Conservation (phyloP, 2,888 invertebrate species). For the Zaprionus lineosus region DNA sequence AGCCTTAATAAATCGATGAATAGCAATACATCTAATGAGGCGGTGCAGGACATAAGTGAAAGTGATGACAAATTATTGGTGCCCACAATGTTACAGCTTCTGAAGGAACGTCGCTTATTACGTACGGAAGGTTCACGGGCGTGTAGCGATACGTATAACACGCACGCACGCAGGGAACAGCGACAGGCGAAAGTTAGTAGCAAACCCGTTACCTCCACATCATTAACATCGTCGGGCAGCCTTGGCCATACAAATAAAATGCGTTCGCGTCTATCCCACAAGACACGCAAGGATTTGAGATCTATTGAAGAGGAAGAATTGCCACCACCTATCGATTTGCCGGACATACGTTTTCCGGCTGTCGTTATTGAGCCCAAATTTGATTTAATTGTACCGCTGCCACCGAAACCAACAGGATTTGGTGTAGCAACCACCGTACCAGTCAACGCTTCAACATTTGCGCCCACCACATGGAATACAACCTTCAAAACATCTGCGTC, state of each 20-base stretch:
- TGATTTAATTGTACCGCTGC: slow-evolving; percentile 70
- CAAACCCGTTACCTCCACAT: too few relatives aligned
- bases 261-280: slow-evolving; percentile 54
- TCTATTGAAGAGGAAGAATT: slow-evolving; percentile 77
- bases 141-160: too few relatives aligned
- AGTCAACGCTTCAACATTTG: neutral
- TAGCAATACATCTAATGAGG: neutral
- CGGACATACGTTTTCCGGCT: slow-evolving; percentile 82
- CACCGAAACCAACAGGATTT: slow-evolving; percentile 35
- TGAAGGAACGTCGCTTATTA: slow-evolving; percentile 85
- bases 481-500: neutral
- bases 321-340: slow-evolving; percentile 84
- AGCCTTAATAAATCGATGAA: neutral
- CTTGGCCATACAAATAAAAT: slow-evolving; percentile 56
- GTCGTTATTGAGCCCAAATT: slow-evolving; percentile 81
- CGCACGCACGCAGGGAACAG: too few relatives aligned
- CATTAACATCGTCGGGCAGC: neutral
- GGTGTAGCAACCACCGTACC: too few relatives aligned
- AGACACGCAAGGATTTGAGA: slow-evolving; percentile 57
- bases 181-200: too few relatives aligned
- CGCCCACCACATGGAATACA: neutral
- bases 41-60: neutral
- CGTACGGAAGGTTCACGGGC: too few relatives aligned
- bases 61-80: slow-evolving; percentile 84
- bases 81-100: slow-evolving; percentile 86